Evolutionary conservation across 2,113 vertebrate species (phyloP).

Genomic region (Pontoporia blainvillei): DNA sequence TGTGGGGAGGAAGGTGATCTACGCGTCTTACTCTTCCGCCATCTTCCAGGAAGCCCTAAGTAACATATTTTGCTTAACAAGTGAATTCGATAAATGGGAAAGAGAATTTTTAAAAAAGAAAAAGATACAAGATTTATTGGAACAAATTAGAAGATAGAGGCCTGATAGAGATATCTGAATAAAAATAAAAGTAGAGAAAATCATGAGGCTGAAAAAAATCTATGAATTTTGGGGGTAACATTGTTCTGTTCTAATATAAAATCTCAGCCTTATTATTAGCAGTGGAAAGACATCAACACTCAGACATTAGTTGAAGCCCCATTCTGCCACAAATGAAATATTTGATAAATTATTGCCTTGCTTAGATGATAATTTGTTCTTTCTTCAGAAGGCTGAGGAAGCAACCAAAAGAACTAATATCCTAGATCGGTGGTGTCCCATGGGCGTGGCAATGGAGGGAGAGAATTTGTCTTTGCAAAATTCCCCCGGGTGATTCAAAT

Average conservation of each 20-base stretch:
- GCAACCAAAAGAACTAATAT: not conserved
- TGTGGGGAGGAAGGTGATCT: too few species aligned
- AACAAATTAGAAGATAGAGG: not conserved
- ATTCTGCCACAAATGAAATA: not conserved
- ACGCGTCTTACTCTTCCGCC: too few species aligned
- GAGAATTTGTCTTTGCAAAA: not conserved
- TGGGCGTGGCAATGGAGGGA: fast-evolving
- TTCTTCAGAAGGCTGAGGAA: not conserved
- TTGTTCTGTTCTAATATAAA: not conserved
- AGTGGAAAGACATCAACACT: not conserved
- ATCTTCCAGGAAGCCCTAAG: too few species aligned
- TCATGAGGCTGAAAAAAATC: not conserved
- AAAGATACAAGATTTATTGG: not conserved
- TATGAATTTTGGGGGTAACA: not conserved
- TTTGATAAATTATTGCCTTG: not conserved
- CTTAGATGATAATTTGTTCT: not conserved
- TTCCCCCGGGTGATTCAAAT: not conserved
- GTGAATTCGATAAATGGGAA: not conserved
- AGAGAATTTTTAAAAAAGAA: not conserved
- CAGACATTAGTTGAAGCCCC: not conserved
- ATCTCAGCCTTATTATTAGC: not conserved
- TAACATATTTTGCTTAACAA: not conserved
- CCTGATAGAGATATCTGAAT: not conserved
- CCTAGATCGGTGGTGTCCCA: fast-evolving
- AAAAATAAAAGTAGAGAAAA: not conserved